Percentiles rank a stretch among this genome's conserved stretches.
These are phyloP conservation scores for Patella depressa DNA, from an alignment of 2,888 invertebrate genomes.

Conservation along the genomic window DNA sequence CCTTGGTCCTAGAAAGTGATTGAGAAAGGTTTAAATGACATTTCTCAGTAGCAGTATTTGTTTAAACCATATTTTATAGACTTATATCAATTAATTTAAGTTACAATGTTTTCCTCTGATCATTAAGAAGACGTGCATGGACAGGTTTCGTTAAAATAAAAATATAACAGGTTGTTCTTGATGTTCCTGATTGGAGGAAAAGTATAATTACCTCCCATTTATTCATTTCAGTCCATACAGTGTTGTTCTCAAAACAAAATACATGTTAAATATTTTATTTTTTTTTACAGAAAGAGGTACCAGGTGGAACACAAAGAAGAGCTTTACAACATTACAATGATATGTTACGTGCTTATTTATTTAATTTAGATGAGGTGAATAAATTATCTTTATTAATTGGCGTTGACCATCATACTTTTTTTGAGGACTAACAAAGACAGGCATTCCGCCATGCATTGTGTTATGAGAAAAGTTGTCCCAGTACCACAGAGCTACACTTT, in stretches of 20 bases:
- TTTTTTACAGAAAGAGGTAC: conserved; percentile 26
- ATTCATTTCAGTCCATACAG: not conserved
- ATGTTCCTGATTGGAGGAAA: no score
- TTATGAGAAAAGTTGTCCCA: no score
- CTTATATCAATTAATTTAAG: no score
- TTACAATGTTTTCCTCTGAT: no score
- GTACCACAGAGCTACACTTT: no score
- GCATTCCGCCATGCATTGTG: not conserved
- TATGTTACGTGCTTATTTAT: conserved; percentile 87
- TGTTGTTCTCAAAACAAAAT: conserved; percentile 24
- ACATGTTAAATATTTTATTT: conserved; percentile 71
- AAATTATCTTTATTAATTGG: not conserved
- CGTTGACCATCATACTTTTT: not conserved
- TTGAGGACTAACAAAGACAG: not conserved
- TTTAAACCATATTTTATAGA: no score
- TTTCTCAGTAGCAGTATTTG: no score
- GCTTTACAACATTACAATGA: conserved; percentile 80
- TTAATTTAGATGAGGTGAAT: conserved; percentile 83
- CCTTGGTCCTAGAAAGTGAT: no score
- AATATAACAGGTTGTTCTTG: no score
- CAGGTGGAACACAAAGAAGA: conserved; percentile 72
- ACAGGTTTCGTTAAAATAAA: no score
- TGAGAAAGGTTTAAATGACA: no score
- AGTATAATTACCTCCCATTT: not conserved
- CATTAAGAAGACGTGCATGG: no score